A percentile compares a stretch with the other conserved stretches of the same genome.
These are phyloP conservation scores for Linepithema humile DNA, from an alignment of 1,140 invertebrate genomes.

Conservation along the genomic window DNA sequence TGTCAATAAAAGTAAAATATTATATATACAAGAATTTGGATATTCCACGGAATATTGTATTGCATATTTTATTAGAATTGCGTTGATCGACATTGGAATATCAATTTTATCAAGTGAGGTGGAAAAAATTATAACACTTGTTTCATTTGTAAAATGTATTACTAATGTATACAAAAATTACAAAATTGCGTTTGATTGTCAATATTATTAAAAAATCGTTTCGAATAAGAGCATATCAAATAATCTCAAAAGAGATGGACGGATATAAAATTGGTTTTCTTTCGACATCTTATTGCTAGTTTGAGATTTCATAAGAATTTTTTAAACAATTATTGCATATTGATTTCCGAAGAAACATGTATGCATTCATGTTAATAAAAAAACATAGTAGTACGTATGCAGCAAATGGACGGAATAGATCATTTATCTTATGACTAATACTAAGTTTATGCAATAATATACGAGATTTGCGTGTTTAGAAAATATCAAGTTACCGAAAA, in stretches of 20 bases:
- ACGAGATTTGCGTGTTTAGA: neutral
- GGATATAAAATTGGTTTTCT: slow-evolving; percentile 19
- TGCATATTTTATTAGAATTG: neutral
- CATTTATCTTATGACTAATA: neutral
- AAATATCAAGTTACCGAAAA: neutral
- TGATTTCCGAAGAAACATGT: neutral
- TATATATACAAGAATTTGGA: slow-evolving; percentile 61
- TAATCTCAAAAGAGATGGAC: slow-evolving; percentile 45
- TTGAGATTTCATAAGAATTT: neutral
- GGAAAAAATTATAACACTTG: neutral
- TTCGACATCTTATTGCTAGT: neutral
- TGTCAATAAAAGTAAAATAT: slow-evolving; percentile 81
- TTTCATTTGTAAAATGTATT: slow-evolving; percentile 48
- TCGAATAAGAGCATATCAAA: slow-evolving; percentile 10
- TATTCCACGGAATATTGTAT: too few species aligned
- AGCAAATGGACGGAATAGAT: slow-evolving; percentile 49
- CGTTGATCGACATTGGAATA: neutral
- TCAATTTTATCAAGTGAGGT: neutral
- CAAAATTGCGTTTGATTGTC: slow-evolving; percentile 42
- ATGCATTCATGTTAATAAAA: neutral
- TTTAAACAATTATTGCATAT: neutral
- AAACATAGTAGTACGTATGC: neutral
- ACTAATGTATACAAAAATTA: slow-evolving; percentile 41
- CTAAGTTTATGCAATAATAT: neutral
- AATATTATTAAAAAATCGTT: neutral